phyloP scores from a whole-genome alignment of 1,140 invertebrate species.

The Apis dorsata region DNA sequence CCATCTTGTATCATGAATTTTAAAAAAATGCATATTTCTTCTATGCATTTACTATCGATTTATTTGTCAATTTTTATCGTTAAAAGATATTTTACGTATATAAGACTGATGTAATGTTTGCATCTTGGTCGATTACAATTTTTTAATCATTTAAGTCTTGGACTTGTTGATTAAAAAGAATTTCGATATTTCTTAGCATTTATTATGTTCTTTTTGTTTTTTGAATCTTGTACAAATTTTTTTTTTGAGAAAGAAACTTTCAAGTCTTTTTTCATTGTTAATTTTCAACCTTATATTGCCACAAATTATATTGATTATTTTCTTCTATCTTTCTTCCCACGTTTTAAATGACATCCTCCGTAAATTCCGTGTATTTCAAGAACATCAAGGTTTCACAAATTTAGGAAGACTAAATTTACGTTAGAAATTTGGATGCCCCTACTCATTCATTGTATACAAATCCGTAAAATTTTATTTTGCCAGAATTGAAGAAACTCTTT shows the following conservation, averaged over 20 bases:
- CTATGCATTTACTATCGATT: too few relatives aligned
- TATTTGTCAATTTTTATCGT: neutral
- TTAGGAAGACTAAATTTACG: constrained; percentile 38
- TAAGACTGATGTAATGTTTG: neutral
- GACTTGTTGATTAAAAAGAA: neutral
- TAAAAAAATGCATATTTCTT: neutral
- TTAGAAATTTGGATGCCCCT: neutral
- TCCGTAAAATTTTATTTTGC: neutral
- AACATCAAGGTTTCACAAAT: constrained; percentile 35
- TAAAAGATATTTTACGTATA: neutral
- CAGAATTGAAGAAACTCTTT: neutral
- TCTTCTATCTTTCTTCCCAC: neutral
- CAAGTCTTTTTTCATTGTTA: neutral
- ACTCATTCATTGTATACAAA: neutral
- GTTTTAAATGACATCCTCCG: constrained; percentile 2
- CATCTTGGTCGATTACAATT: neutral
- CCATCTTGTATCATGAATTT: neutral
- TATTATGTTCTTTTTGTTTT: neutral
- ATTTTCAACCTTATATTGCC: neutral
- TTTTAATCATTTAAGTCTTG: neutral
- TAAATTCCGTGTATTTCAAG: constrained; percentile 21
- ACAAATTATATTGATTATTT: neutral
- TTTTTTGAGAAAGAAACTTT: neutral
- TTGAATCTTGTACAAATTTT: neutral
- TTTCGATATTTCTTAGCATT: neutral